Conservation (phyloP, 2,113 vertebrate genomes). For the Octodon degus region DNA sequence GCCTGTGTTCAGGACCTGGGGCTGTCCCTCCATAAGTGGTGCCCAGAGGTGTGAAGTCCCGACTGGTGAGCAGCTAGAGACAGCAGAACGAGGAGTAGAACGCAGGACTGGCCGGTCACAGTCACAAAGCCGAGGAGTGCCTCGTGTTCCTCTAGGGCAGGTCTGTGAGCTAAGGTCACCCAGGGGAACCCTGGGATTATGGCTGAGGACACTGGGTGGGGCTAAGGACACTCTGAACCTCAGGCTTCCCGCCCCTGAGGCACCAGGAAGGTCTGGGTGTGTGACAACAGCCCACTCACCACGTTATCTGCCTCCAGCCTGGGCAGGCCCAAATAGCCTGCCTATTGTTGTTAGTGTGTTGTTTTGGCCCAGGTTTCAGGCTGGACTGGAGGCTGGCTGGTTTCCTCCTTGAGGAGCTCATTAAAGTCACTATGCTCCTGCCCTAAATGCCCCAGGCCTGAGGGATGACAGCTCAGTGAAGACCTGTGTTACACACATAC, state of each 20-base stretch:
- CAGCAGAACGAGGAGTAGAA: not conserved
- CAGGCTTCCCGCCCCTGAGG: not conserved
- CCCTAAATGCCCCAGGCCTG: not conserved
- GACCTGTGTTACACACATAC: not conserved
- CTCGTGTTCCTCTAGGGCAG: not conserved
- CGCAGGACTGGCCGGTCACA: not conserved
- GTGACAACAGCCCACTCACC: not conserved
- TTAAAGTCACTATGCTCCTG: not conserved
- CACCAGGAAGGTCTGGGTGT: not conserved
- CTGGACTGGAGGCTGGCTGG: not conserved
- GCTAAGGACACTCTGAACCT: not conserved
- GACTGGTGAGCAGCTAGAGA: not conserved
- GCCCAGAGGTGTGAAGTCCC: not conserved
- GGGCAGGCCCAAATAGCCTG: not conserved
- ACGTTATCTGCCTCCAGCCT: not conserved
- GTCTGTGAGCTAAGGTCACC: not conserved
- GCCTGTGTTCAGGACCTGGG: not conserved
- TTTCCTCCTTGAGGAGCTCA: not conserved
- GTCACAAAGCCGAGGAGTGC: not conserved
- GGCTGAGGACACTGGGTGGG: not conserved
- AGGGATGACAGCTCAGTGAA: no score
- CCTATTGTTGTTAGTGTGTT: not conserved
- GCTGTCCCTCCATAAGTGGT: not conserved
- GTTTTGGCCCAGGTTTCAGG: not conserved
- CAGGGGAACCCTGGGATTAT: not conserved